Evolutionary conservation across 2,797 vertebrate species (phyloP).

Genomic region (Falco cherrug): DNA sequence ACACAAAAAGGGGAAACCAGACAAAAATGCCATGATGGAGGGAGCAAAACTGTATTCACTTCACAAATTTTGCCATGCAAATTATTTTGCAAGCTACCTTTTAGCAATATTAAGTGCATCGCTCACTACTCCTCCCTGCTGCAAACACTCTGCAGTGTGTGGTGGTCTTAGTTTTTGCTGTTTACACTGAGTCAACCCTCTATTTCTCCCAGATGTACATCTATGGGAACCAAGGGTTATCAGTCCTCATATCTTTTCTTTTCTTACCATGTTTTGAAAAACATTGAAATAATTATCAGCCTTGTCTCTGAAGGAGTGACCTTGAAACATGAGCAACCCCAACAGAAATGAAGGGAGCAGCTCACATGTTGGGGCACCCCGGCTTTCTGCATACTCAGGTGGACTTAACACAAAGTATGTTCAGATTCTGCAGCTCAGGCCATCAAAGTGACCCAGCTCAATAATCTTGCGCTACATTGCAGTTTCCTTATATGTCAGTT

Average conservation of each 20-base stretch:
- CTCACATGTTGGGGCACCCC: background rate
- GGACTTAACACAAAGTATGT: background rate
- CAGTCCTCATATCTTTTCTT: background rate
- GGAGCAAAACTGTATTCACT: background rate
- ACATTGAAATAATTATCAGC: background rate
- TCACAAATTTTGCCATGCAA: background rate
- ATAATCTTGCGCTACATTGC: background rate
- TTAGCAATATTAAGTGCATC: background rate
- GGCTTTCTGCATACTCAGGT: background rate
- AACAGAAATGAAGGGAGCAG: background rate
- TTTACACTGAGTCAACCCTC: background rate
- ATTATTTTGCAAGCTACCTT: background rate
- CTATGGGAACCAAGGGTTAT: background rate
- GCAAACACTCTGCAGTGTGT: rapidly evolving
- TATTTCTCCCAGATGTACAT: background rate
- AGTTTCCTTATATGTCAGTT: background rate
- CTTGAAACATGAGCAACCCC: background rate
- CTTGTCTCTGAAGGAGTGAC: background rate
- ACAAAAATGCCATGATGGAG: background rate
- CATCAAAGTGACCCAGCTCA: background rate
- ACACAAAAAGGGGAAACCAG: background rate
- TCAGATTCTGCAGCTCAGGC: background rate
- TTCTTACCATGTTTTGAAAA: background rate
- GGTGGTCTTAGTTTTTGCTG: background rate
- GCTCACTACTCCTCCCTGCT: background rate